Evolutionary conservation across 2,113 vertebrate species (phyloP).

Genomic region (Chloebia gouldiae): DNA sequence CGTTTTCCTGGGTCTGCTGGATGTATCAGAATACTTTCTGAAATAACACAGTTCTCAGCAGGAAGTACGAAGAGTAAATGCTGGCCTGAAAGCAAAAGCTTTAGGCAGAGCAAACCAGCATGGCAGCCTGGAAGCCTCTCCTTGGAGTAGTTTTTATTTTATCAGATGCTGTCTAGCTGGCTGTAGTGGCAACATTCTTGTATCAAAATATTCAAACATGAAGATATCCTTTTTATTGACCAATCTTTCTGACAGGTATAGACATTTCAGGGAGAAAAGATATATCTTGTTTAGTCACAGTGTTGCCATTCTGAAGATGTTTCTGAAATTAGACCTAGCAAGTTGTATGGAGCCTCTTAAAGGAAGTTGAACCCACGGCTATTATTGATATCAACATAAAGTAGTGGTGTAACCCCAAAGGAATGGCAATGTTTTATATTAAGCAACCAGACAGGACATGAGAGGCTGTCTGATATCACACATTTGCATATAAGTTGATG

Average conservation of each 20-base stretch:
- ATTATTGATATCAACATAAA: conserved; percentile 27
- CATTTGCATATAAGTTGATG: not conserved
- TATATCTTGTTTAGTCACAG: not conserved
- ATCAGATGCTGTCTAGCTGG: not conserved
- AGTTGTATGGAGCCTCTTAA: not conserved
- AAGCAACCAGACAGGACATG: conserved; percentile 5
- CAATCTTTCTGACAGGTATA: not conserved
- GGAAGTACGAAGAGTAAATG: not conserved
- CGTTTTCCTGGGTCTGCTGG: not conserved
- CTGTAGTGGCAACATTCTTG: not conserved
- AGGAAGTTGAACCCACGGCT: not conserved
- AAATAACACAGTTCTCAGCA: not conserved
- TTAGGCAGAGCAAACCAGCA: not conserved
- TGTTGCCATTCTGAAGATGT: not conserved
- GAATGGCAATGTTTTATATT: conserved; percentile 42
- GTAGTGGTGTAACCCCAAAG: not conserved
- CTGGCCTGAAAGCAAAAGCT: not conserved
- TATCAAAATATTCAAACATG: not conserved
- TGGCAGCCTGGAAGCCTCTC: not conserved
- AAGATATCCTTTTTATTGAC: not conserved
- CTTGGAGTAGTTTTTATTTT: not conserved
- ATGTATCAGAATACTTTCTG: not conserved
- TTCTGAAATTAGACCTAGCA: not conserved
- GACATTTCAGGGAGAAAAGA: not conserved
- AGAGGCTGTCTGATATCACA: not conserved